A percentile compares a stretch with the other conserved stretches of the same genome.
Conservation (phyloP, 1,140 invertebrate species). For the Drosophila nigrodunni region DNA sequence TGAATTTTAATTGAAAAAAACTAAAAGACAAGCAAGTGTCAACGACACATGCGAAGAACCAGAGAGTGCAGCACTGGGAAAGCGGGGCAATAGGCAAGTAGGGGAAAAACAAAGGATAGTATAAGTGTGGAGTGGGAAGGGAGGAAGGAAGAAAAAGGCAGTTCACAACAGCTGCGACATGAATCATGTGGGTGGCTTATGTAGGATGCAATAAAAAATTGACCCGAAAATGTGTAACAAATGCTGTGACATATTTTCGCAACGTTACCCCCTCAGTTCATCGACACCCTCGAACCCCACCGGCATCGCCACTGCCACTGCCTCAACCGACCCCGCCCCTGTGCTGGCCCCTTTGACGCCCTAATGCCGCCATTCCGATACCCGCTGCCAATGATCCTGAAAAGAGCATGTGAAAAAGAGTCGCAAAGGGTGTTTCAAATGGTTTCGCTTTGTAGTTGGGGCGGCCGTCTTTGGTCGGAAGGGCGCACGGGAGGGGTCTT, state of each 20-base stretch:
- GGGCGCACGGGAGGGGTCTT: not conserved
- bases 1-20: conserved; percentile 79
- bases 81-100: not conserved
- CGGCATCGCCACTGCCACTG: too few relatives aligned
- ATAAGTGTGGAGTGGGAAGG: not conserved
- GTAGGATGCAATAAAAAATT: conserved; percentile 77
- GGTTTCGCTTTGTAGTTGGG: conserved; percentile 49
- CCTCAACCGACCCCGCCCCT: not conserved
- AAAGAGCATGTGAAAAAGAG: conserved; percentile 68
- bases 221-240: conserved; percentile 83
- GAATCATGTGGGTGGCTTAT: conserved; percentile 57
- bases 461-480: not conserved
- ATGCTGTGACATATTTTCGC: conserved; percentile 82
- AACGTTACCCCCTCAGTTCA: conserved; percentile 47
- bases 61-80: not conserved
- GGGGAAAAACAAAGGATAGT: not conserved
- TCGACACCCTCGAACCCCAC: not conserved
- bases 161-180: conserved; percentile 64
- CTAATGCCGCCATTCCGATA: conserved; percentile 38
- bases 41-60: conserved; percentile 53
- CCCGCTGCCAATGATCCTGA: conserved; percentile 79
- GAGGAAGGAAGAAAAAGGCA: conserved; percentile 6
- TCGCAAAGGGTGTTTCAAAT: conserved; percentile 70
- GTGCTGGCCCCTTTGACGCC: not conserved
- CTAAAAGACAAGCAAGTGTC: conserved; percentile 77